Evolutionary conservation across 2,888 invertebrate species (phyloP), one percentile per base, ranked within the genome.

Genomic region (Nasonovia ribisnigri): DNA sequence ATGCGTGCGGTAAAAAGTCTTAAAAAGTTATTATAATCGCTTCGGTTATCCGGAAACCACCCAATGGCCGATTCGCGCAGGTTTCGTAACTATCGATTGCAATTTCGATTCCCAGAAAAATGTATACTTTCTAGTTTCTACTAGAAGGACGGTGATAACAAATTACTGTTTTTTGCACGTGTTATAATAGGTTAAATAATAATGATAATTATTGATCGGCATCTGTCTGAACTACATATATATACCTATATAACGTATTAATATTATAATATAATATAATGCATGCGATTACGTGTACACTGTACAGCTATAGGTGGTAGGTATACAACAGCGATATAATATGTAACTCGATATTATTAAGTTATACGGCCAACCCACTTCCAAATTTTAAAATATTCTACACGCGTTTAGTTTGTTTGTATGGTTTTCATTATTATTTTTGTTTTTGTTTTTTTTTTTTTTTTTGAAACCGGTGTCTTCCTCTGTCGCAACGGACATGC

Each of bases 391-490:
- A 77, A 77, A 77, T 36, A 36, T 77, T 77, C 77, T 20, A 77
- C 77, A 20, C 77, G 77, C 77, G 77, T 77, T 36, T 36, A 3
- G 77, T 77, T 77, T 36, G 77, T 77, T 77, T 84, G 84, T 84
- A 43, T 13, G 26, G 84, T 43, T 43, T 84, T 43, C 6, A 84
- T 84, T 84, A 43, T 84, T 84, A 84, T 84, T 84, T 42, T 43
- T 43, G 43, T 84, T 84, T 84, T 84, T 84, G 43, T 84, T 84
- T 42, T 43, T 43, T 29, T 84, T 84, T 84, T 84, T 43, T 84
- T 43, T 77, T 77, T 77, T 5, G 0, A 43, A 26, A 43, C 29
- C 29, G 11, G 84, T 13, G 43, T 84, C 13, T 84, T 84, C 43
- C 43, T 43, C 43, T 43, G 84, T 43, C 84, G 84, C 43, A 43